Conservation (phyloP, 2,113 vertebrate genomes). For the Miniopterus natalensis region DNA sequence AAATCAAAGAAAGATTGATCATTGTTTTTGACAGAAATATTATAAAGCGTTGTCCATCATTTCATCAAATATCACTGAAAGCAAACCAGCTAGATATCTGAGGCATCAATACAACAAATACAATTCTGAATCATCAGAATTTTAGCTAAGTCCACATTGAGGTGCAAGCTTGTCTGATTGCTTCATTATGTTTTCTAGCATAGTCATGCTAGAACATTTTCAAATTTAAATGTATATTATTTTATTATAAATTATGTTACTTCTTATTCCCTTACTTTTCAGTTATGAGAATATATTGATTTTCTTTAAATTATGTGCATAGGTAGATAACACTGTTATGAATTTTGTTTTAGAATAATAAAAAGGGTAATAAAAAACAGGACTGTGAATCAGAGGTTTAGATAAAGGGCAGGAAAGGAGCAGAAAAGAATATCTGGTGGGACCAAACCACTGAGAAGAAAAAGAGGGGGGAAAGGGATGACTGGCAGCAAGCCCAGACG, state of each 20-base stretch:
- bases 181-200: not conserved
- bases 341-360: constrained; percentile 56
- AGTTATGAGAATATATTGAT: constrained; percentile 25
- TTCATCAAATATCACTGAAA: constrained; percentile 27
- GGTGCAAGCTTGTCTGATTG: not conserved
- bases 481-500: not conserved
- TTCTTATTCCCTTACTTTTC: constrained; percentile 12
- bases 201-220: not conserved
- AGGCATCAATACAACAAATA: not conserved
- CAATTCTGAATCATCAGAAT: not conserved
- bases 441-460: not conserved
- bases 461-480: not conserved
- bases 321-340: not conserved
- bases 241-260: not conserved
- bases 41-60: not conserved
- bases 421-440: not conserved
- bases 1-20: not conserved
- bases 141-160: constrained; percentile 4
- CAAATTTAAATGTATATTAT: constrained; percentile 2
- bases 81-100: not conserved
- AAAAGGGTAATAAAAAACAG: constrained; percentile 18
- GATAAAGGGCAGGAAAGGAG: not conserved
- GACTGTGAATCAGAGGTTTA: constrained; percentile 8
- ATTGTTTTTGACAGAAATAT: not conserved
- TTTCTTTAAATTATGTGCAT: not conserved